Evolutionary conservation across 2,113 vertebrate genomes (phyloP).

Genomic region (Leucoraja erinaceus): DNA sequence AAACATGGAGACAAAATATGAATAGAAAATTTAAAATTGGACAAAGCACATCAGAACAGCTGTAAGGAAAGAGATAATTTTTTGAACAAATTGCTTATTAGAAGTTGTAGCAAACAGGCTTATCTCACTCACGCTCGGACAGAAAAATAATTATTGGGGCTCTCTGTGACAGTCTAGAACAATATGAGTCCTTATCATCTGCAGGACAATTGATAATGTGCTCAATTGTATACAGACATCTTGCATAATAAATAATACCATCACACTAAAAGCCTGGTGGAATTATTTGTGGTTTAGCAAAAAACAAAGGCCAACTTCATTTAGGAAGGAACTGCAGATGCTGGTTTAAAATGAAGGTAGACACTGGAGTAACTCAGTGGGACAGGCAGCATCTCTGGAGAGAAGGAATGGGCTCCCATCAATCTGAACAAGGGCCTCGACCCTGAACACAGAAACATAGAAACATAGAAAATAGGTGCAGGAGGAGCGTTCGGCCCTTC

Average conservation of each 20-base stretch:
- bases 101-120: not conserved
- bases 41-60: slow-evolving; percentile 4
- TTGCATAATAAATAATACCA: not conserved
- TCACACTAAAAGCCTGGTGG: not conserved
- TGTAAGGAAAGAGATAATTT: slow-evolving; percentile 11
- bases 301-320: not conserved
- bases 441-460: too few relatives aligned
- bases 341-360: too few relatives aligned
- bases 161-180: not conserved
- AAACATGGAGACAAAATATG: not conserved
- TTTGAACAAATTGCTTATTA: slow-evolving; percentile 24
- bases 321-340: not conserved
- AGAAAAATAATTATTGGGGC: not conserved
- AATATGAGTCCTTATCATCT: not conserved
- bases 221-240: not conserved
- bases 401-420: too few relatives aligned
- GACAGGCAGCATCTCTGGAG: too few relatives aligned
- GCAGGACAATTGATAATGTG: slow-evolving; percentile 10
- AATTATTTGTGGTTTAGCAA: not conserved
- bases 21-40: not conserved
- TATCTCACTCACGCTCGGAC: not conserved
- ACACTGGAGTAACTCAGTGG: too few relatives aligned
- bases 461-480: too few relatives aligned
- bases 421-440: too few relatives aligned
- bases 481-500: too few relatives aligned